Base-by-base conservation (phyloP, 2,888 invertebrate genomes). In the Macaria liturata region DNA sequence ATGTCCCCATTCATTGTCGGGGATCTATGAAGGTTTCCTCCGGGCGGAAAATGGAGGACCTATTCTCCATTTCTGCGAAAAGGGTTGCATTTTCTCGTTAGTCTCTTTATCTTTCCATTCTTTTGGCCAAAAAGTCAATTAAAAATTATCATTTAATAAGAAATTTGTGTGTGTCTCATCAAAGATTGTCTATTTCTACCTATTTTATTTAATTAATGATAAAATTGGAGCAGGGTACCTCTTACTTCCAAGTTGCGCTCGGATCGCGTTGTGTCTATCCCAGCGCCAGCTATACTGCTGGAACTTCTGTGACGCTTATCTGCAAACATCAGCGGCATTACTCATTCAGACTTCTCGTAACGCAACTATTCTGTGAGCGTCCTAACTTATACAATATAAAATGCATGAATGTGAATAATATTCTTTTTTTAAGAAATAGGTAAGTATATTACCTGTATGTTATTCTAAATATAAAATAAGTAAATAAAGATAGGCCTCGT, bases 231-330 rank as follows among this genome's bases (percentile, higher is more conserved):
- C 40, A 40, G n/a, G n/a, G n/a, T 3, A 87, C 90, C 84, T 66
- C 80, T 80, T 54, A 84, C 71, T 44, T 85, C 83, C 67, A 90
- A 65, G 76, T 84, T 89, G 54, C 88, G 78, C 72, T 88, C 89
- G 9, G 91, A 91, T 61, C 84, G 83, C 49, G 84, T 84, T 59
- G 78, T 81, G 48, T 88, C 91, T 66, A 88, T 67, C 46, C 67
- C 61, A 32, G 67, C 75, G 60, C 83, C 88, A 69, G 81, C 79
- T 40, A 91, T 69, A 65, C 91, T 91, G 70, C 91, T 89, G 62
- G 90, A 88, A 69, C 91, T 91, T 70, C 83, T 84, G 65, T 90
- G 89, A 68, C 88, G 87, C 76, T 88, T 91, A 76, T 89, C 91
- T 91, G 75, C 8, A 80, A 76, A 20, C 20, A 42, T 42, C 20